Base-by-base conservation (phyloP, 2,113 vertebrate species). In the Cynopterus brachyotis region DNA sequence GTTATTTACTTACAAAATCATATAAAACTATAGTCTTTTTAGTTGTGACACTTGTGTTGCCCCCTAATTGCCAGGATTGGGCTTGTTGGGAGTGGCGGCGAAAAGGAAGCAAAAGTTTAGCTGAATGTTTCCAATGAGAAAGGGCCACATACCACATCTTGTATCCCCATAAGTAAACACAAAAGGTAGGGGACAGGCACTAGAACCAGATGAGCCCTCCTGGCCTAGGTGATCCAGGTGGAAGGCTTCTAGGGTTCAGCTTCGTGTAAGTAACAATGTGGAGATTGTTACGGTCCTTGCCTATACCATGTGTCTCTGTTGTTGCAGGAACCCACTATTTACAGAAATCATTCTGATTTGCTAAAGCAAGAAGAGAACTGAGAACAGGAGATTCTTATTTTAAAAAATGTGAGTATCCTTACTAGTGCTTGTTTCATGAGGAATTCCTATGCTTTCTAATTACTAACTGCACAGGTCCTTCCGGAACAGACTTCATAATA, bases 401-500 rank as follows among this genome's bases (percentile, higher is more conserved):
- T 55, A 88, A 85, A 59, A 86, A 62, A 57, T 6, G 42, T 67
- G 42, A n/a, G 70, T 28, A 22, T 88, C 3, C 24, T 30, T 66
- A 15, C 89, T 22, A 20, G 73, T 70, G 67, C 37, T 55, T 75
- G 76, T 73, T 96, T 99, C 98, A 99, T 32, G 98, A 98, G 8
- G 98, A 98, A 95, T 98, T 98, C 73, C 98, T 98, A 42, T 98
- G 98, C 96, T 99, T 99, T 95, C 99, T 98, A 83, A 99, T 99
- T 5, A 99, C 97, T 70, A 99, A 96, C 28, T 99, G 98, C 91
- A 99, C 99, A 12, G 99, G 98, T 6, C 99, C 99, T 91, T 99
- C 99, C 3, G 98, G 98, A 57, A 99, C 98, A 42, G 99, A 98
- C 98, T 99, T 99, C 97, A 99, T 99, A 62, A 99, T 98, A 96